These are phyloP conservation scores for Stichodactyla helianthus DNA, from an alignment of 64 coral and sea anemone genomes.

Conservation along the genomic window DNA sequence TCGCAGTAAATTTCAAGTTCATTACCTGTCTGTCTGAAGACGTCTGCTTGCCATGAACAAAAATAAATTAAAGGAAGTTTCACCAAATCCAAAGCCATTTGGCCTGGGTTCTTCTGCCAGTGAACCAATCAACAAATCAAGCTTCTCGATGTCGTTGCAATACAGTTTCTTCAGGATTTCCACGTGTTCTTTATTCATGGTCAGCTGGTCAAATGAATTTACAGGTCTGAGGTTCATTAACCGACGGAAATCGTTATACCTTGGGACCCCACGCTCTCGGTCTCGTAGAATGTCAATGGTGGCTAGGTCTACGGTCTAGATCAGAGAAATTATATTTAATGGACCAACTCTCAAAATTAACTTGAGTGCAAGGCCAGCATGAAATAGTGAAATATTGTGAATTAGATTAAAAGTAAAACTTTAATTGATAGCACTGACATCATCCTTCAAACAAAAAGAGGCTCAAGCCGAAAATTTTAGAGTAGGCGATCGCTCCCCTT, in stretches of 20 bases:
- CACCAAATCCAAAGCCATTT: slow-evolving; percentile 75
- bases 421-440: no score
- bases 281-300: slow-evolving; percentile 87
- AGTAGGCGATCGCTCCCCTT: no score
- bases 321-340: background rate
- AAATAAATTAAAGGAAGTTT: slow-evolving; percentile 80
- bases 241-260: slow-evolving; percentile 77
- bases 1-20: background rate
- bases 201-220: slow-evolving; percentile 59
- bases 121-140: slow-evolving; percentile 81
- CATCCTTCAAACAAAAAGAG: no score
- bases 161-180: slow-evolving; percentile 60
- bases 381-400: no score
- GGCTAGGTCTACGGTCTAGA: slow-evolving; percentile 63
- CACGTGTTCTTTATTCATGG: slow-evolving; percentile 53
- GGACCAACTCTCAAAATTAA: background rate
- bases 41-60: slow-evolving; percentile 78
- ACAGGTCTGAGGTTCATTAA: slow-evolving; percentile 53
- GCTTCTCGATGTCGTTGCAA: slow-evolving; percentile 60
- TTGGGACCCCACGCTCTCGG: slow-evolving; percentile 72
- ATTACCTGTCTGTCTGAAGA: slow-evolving; percentile 66
- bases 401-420: no score
- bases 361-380: no score
- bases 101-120: slow-evolving; percentile 80
- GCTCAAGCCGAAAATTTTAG: no score